phyloP scores from a whole-genome alignment of 2,888 invertebrate genomes.

The Eristalis pertinax region DNA sequence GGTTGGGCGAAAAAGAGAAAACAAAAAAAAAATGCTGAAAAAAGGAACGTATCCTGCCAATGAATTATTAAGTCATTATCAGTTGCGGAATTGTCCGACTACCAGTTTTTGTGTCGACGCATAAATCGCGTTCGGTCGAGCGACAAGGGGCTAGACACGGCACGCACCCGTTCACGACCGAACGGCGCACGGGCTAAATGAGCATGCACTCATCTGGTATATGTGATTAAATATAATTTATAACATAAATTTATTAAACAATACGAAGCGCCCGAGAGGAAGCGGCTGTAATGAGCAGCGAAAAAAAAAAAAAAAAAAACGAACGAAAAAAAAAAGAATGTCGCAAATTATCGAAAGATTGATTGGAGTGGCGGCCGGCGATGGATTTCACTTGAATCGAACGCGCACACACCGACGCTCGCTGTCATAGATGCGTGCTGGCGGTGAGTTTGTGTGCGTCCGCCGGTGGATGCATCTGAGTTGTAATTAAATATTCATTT shows the following conservation, averaged over 20 bases:
- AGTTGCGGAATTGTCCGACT: slow-evolving; percentile 69
- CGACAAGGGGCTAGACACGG: slow-evolving; percentile 5
- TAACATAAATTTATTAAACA: slow-evolving; percentile 58
- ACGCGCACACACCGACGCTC: neutral
- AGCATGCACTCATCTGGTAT: slow-evolving; percentile 57
- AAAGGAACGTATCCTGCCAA: slow-evolving; percentile 60
- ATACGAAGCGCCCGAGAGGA: slow-evolving; percentile 9
- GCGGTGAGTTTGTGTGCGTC: neutral
- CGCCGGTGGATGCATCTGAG: neutral
- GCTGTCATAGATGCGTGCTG: neutral
- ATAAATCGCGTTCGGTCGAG: slow-evolving; percentile 45
- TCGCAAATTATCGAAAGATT: slow-evolving; percentile 66
- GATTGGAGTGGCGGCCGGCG: slow-evolving; percentile 45
- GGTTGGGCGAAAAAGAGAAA: slow-evolving; percentile 14
- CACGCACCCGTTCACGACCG: slow-evolving; percentile 22
- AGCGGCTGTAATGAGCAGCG: neutral
- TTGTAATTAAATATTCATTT: slow-evolving; percentile 63
- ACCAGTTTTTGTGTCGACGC: slow-evolving; percentile 64
- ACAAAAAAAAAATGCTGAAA: neutral
- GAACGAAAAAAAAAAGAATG: slow-evolving; percentile 4
- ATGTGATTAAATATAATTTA: slow-evolving; percentile 72
- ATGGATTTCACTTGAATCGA: slow-evolving; percentile 36
- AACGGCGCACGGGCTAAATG: slow-evolving; percentile 50
- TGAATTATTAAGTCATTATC: slow-evolving; percentile 73
- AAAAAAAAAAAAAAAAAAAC: slow-evolving; percentile 3